Base-by-base conservation (phyloP, 2,888 invertebrate genomes). In the Acanthosepion pharaonis region DNA sequence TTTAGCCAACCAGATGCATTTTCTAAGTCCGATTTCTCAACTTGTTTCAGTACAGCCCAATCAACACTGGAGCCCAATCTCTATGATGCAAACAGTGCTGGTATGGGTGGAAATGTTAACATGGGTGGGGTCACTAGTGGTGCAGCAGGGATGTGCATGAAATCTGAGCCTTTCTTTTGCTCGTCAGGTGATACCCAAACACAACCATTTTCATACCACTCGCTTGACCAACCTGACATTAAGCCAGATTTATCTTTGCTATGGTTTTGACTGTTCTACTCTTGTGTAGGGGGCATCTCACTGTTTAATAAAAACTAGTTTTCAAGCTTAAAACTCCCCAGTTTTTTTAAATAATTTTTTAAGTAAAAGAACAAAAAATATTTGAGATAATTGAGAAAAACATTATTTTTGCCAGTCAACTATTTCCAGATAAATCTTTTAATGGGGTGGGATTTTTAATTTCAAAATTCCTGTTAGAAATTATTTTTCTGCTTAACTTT, bases 231-330 rank as follows among this genome's bases (percentile, higher is more conserved):
- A 33, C 51, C 93, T 53, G 93, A 93, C 51, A 93, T 93, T 49
- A 93, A 93, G 15, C 93, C 93, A 93, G 93, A 93, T 53, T 51
- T 93, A 28, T 93, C 93, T 15, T 33, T 93, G 93, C 53, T 93
- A 53, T 93, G 93, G 93, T 93, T 93, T 53, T 93, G 48, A 93
- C n/a, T 93, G 49, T 93, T 78, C 78, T n/a, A n/a, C 78, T 64
- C 4, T 78, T 78, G 78, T 78, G 78, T 78, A 78, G 78, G 78
- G 42, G 42, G 42, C 42, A 23, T 5, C 78, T n/a, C n/a, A 78
- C 78, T 33, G 78, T n/a, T 78, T 78, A 78, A 78, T 78, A 78
- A 78, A 78, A 78, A n/a, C 28, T 78, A 78, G 78, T 78, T 78
- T n/a, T 78, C 78, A 78, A 78, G 78, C 78, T 78, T 78, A 78